These are phyloP conservation scores for Pangasius macronema DNA, from an alignment of 2,797 vertebrate genomes.

Conservation along the genomic window DNA sequence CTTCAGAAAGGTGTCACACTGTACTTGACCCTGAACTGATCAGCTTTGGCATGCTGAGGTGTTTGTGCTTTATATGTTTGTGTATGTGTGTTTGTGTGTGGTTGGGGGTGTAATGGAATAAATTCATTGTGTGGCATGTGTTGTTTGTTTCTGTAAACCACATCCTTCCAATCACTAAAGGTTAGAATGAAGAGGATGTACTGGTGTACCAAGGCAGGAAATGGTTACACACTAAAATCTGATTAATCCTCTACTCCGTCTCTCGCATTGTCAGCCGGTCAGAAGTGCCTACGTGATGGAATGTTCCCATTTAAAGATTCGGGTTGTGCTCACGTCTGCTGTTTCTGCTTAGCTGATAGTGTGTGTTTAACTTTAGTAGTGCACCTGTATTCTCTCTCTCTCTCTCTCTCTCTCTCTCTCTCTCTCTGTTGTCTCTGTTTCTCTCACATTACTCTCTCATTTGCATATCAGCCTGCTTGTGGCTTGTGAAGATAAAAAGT, in stretches of 20 bases:
- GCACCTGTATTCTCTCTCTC: conserved; percentile 38
- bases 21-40: neutral
- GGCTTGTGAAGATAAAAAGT: neutral
- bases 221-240: conserved; percentile 63
- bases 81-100: conserved; percentile 32
- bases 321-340: conserved; percentile 12
- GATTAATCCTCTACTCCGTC: conserved; percentile 54
- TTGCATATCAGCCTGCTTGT: conserved; percentile 7
- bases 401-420: neutral
- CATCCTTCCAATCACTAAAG: conserved; percentile 62
- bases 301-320: conserved; percentile 48
- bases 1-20: neutral
- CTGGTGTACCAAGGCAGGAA: conserved; percentile 64
- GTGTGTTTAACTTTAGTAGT: conserved; percentile 38
- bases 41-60: neutral
- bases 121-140: conserved; percentile 49
- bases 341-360: conserved; percentile 26
- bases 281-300: conserved; percentile 49
- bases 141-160: conserved; percentile 62
- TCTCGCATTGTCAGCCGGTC: conserved; percentile 21
- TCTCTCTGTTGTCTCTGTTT: neutral
- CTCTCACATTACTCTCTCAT: neutral
- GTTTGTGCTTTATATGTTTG: conserved; percentile 23
- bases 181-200: conserved; percentile 61
- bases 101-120: conserved; percentile 52